phyloP scores from a whole-genome alignment of 2,113 vertebrate genomes.

The Eretmochelys imbricata region DNA sequence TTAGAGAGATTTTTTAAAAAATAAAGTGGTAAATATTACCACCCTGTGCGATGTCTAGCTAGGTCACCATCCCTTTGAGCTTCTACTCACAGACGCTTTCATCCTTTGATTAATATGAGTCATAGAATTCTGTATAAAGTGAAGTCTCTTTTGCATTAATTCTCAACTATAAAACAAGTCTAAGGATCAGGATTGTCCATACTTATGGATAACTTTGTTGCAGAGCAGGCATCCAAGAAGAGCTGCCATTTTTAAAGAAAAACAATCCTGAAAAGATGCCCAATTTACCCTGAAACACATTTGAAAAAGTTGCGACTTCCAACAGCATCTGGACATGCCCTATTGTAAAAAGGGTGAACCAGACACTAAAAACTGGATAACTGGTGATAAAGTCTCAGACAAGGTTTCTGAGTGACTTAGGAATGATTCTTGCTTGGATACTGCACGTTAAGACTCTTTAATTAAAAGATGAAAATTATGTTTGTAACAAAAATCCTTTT shows the following conservation, averaged over 20 bases:
- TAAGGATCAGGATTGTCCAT: background rate
- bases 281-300: constrained; percentile 5
- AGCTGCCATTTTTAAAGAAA: background rate
- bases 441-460: background rate
- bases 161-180: background rate
- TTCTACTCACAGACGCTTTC: background rate
- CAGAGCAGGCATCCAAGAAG: background rate
- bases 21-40: background rate
- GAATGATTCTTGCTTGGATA: constrained; percentile 23
- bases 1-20: background rate
- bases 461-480: background rate
- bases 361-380: constrained; percentile 50
- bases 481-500: background rate
- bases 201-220: background rate
- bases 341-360: constrained; percentile 16
- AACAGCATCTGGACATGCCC: constrained; percentile 28
- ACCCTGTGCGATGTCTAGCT: background rate
- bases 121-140: background rate
- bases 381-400: constrained; percentile 57
- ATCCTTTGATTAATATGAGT: background rate
- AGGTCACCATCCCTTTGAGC: background rate
- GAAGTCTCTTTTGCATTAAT: background rate
- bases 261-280: background rate
- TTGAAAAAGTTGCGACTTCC: background rate
- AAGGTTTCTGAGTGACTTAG: constrained; percentile 24